Evolutionary conservation across 2,113 vertebrate species (phyloP), one percentile per base, ranked within the genome.

Genomic region (Sinocyclocheilus anshuiensis): DNA sequence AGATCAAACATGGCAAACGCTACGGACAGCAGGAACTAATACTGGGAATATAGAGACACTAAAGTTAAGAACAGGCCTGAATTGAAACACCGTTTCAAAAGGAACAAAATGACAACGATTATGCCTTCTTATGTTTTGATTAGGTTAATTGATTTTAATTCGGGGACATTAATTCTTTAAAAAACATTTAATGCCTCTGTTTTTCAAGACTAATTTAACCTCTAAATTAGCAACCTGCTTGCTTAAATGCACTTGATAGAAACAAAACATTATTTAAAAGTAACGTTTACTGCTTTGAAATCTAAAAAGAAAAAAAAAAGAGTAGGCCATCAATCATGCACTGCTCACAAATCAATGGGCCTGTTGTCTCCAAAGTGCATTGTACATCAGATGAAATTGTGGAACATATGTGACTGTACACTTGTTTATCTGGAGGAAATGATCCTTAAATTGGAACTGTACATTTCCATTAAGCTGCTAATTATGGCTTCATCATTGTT

Each of bases 101-200:
- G 26, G 22, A 18, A 39, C 29, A 80, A 33, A 61, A 61, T 80
- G 36, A 80, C 59, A 80, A 80, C 33, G 53, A 42, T 84, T 74
- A 61, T 22, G 7, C 20, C 57, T n/a, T 61, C 57, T n/a, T 61
- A 39, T 20, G 67, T 39, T 69, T 84, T 26, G n/a, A 84, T 84
- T 74, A 57, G 55, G 12, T 74, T 74, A 74, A 74, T 59, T 84
- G 69, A 24, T 84, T 84, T 74, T 74, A 84, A 84, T 84, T 84
- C 50, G 18, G 29, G 45, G 18, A 72, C 81, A 55, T 55, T 0
- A 55, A 2, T 26, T 83, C 26, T 71, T 72, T 20, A 33, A 12
- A 26, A 26, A 59, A 57, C 4, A 39, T 42, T 12, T 69, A 22
- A 55, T 71, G 36, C 39, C 39, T 26, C n/a, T 71, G 18, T 71